These are phyloP conservation scores for Picus viridis DNA, from an alignment of 2,797 vertebrate species.

Conservation along the genomic window DNA sequence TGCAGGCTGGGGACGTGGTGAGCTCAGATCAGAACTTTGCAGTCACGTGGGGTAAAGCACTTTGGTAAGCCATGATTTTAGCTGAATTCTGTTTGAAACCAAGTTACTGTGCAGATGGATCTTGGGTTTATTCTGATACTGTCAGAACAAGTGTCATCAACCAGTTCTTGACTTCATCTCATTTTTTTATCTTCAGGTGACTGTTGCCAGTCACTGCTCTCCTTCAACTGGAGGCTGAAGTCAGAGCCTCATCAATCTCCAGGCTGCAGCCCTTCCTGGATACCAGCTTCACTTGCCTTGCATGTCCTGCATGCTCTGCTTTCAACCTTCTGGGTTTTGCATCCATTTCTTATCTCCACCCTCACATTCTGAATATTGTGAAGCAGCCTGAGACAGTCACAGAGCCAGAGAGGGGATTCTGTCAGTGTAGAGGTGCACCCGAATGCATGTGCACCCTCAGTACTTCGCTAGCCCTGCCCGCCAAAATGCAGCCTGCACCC, in stretches of 20 bases:
- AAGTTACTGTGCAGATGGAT: neutral
- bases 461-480: neutral
- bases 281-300: neutral
- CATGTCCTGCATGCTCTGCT: neutral
- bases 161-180: neutral
- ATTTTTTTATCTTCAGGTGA: neutral
- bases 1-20: neutral
- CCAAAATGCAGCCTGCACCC: neutral
- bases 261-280: neutral
- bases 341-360: neutral
- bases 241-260: neutral
- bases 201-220: neutral
- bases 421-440: rapidly evolving
- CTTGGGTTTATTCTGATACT: neutral
- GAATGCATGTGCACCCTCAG: rapidly evolving
- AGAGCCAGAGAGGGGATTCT: neutral
- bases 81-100: neutral
- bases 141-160: neutral
- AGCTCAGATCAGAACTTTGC: neutral
- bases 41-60: neutral
- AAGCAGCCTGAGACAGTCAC: neutral
- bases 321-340: neutral
- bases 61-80: neutral
- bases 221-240: neutral
- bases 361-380: neutral